These are phyloP conservation scores for Thalassaphorura encarpata DNA, from an alignment of 1,140 invertebrate species.

Conservation along the genomic window DNA sequence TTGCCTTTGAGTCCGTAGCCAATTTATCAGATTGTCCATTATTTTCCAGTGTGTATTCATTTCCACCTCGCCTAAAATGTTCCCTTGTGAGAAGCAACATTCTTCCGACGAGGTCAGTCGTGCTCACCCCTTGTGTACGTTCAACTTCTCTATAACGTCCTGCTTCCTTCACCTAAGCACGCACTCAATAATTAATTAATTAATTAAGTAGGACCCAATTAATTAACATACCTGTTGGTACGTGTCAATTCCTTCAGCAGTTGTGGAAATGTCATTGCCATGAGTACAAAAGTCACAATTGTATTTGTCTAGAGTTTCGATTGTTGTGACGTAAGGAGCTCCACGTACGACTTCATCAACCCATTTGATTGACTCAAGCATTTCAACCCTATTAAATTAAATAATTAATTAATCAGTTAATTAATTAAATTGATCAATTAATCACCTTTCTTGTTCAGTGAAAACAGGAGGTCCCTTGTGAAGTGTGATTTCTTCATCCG, in stretches of 20 bases:
- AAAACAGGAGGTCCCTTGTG: conserved; percentile 99
- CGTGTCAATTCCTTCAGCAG: conserved; percentile 88
- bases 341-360: conserved; percentile 97
- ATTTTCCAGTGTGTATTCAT: conserved; percentile 27
- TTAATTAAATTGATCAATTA: too few relatives aligned
- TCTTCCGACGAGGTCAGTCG: conserved; percentile 90
- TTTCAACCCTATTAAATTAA: conserved; percentile 71
- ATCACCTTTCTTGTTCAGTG: conserved; percentile 78
- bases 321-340: conserved; percentile 94
- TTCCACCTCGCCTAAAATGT: conserved; percentile 60
- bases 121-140: conserved; percentile 87
- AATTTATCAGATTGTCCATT: conserved; percentile 20
- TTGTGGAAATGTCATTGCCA: conserved; percentile 60
- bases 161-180: conserved; percentile 60
- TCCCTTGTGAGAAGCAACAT: conserved; percentile 91
- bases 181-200: not conserved
- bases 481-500: conserved; percentile 92
- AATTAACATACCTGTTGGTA: conserved; percentile 60
- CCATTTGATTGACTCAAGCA: conserved; percentile 99
- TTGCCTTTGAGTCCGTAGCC: conserved; percentile 56
- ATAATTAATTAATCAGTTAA: too few relatives aligned
- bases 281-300: conserved; percentile 99
- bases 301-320: conserved; percentile 93
- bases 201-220: conserved; percentile 38
- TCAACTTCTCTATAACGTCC: conserved; percentile 84